Percentiles rank a stretch among this genome's conserved stretches.
These are phyloP conservation scores for Artemisiospiza belli DNA, from an alignment of 2,113 vertebrate species.

Conservation along the genomic window DNA sequence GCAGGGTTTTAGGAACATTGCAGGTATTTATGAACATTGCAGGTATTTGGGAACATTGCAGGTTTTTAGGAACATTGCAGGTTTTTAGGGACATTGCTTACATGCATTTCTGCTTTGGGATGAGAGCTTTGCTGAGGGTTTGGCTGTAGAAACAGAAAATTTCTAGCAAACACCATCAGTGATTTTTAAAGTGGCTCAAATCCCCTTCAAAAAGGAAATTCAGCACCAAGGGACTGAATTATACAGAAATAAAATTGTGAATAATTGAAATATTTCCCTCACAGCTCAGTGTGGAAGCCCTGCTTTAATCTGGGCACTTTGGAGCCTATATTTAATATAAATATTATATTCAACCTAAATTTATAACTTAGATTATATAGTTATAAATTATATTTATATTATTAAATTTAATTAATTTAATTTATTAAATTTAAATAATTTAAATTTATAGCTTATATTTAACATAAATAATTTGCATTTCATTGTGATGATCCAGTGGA, in stretches of 20 bases:
- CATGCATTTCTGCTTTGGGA: neutral
- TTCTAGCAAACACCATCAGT: neutral
- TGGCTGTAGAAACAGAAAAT: neutral
- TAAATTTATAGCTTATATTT: neutral
- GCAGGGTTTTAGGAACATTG: too few species aligned
- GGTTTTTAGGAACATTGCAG: too few species aligned
- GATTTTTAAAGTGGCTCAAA: neutral
- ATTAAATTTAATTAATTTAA: too few species aligned
- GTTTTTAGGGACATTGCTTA: neutral
- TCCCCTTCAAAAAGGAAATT: neutral
- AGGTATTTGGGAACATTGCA: too few species aligned
- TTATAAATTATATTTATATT: too few species aligned
- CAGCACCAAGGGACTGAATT: neutral
- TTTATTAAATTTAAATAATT: too few species aligned
- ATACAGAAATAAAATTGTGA: neutral
- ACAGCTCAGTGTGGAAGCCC: too few species aligned
- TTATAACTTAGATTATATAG: too few species aligned
- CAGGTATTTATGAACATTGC: too few species aligned
- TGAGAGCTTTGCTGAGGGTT: neutral
- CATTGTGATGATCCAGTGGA: too few species aligned
- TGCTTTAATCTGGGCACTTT: neutral
- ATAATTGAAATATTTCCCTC: neutral
- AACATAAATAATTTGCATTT: neutral
- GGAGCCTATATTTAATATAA: neutral
- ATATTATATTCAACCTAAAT: neutral